Conservation (phyloP, 2,888 invertebrate genomes). For the Ditula angustiorana region DNA sequence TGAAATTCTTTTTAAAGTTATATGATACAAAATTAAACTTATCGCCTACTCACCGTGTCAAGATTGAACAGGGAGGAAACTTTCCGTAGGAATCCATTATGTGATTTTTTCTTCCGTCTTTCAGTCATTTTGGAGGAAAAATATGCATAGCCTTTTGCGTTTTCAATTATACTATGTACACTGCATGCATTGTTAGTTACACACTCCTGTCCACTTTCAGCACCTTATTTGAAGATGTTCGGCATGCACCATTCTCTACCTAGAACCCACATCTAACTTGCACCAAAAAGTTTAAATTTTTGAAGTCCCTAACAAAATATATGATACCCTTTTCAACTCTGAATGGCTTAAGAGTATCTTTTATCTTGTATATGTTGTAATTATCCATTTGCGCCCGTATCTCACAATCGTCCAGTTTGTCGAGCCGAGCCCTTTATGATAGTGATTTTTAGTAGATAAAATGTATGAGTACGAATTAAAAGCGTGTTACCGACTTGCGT, state of each 20-base stretch:
- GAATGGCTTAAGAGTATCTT: conserved; percentile 17
- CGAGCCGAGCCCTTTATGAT: conserved; percentile 81
- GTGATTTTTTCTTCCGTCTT: conserved; percentile 84
- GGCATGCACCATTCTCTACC: conserved; percentile 84
- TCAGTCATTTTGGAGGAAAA: conserved; percentile 81
- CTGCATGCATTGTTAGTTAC: conserved; percentile 86
- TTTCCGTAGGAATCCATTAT: conserved; percentile 93
- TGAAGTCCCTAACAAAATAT: conserved; percentile 65
- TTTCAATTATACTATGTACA: conserved; percentile 83
- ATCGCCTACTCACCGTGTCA: conserved; percentile 89
- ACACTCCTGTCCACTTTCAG: conserved; percentile 81
- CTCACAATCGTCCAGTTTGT: conserved; percentile 69
- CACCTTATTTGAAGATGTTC: conserved; percentile 74
- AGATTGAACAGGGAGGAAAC: conserved; percentile 95
- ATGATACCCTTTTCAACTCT: conserved; percentile 40
- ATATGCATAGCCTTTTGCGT: conserved; percentile 76
- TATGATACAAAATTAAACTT: conserved; percentile 11
- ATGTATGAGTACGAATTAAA: conserved; percentile 73
- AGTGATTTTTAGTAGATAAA: conserved; percentile 78
- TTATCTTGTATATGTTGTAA: conserved; percentile 47
- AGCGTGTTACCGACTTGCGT: conserved; percentile 76
- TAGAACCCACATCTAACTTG: conserved; percentile 84
- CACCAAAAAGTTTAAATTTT: conserved; percentile 72
- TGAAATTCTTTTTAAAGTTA: conserved; percentile 47
- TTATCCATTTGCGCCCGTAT: conserved; percentile 80